Percentiles rank a stretch among this genome's conserved stretches.
Conservation (phyloP, 2,113 vertebrate genomes). For the Raja brachyura region DNA sequence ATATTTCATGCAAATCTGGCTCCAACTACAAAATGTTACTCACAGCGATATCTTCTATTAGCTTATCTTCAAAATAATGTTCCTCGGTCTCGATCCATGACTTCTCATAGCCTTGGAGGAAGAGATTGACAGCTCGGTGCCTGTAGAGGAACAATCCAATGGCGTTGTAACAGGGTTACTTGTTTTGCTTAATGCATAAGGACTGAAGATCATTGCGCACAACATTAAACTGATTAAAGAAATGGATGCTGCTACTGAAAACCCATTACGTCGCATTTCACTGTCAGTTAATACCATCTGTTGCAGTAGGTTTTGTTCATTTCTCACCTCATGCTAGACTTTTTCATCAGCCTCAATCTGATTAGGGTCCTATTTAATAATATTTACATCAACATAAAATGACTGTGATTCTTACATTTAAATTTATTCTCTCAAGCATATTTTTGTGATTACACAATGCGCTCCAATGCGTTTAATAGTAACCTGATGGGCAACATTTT, state of each 20-base stretch:
- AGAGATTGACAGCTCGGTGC: slow-evolving; percentile 89
- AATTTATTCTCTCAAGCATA: not conserved
- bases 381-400: not conserved
- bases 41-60: slow-evolving; percentile 93
- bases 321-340: not conserved
- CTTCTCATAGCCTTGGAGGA: slow-evolving; percentile 93
- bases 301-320: not conserved
- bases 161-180: not conserved
- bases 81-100: slow-evolving; percentile 96
- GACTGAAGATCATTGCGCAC: too few species aligned
- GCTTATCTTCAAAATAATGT: slow-evolving; percentile 93
- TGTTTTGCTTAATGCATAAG: not conserved
- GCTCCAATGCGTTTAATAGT: too few species aligned
- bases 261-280: not conserved
- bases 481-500: too few species aligned
- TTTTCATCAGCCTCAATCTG: slow-evolving; percentile 23
- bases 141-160: slow-evolving; percentile 49
- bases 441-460: not conserved
- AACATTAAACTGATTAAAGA: slow-evolving; percentile 1
- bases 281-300: not conserved
- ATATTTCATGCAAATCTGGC: not conserved
- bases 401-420: not conserved
- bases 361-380: slow-evolving; percentile 15
- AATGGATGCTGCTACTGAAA: not conserved
- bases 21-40: slow-evolving; percentile 41